These are phyloP conservation scores for Mycteria americana DNA, from an alignment of 2,797 vertebrate genomes.

Conservation along the genomic window DNA sequence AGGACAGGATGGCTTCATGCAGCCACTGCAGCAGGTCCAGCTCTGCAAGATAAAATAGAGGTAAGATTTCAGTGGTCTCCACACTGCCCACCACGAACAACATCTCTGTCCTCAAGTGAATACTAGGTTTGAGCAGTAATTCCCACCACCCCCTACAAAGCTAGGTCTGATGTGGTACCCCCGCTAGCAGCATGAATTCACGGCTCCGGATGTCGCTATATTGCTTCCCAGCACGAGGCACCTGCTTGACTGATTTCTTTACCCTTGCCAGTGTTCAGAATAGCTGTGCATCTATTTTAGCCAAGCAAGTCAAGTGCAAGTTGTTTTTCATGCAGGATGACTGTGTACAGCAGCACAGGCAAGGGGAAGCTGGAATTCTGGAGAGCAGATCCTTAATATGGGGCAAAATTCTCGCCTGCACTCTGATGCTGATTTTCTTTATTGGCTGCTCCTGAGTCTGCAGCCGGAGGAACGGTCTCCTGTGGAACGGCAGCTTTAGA, in stretches of 20 bases:
- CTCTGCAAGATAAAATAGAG: neutral
- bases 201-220: neutral
- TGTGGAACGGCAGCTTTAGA: slow-evolving; percentile 64
- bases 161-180: neutral
- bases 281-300: slow-evolving; percentile 9
- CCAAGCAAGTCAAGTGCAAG: neutral
- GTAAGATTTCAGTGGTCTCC: neutral
- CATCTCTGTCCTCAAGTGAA: neutral
- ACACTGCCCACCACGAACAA: neutral
- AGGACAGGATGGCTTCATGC: neutral
- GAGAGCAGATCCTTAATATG: neutral
- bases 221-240: neutral
- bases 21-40: neutral
- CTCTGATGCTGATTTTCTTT: slow-evolving; percentile 37
- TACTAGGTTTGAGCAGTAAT: neutral
- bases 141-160: neutral
- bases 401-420: neutral
- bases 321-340: neutral
- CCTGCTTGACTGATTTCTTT: slow-evolving; percentile 19
- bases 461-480: slow-evolving; percentile 48
- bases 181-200: neutral
- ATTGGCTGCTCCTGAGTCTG: slow-evolving; percentile 61
- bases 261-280: slow-evolving; percentile 1
- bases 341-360: neutral
- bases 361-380: neutral